These are phyloP conservation scores for Dufourea novaeangliae DNA, from an alignment of 1,140 invertebrate genomes.

Conservation along the genomic window DNA sequence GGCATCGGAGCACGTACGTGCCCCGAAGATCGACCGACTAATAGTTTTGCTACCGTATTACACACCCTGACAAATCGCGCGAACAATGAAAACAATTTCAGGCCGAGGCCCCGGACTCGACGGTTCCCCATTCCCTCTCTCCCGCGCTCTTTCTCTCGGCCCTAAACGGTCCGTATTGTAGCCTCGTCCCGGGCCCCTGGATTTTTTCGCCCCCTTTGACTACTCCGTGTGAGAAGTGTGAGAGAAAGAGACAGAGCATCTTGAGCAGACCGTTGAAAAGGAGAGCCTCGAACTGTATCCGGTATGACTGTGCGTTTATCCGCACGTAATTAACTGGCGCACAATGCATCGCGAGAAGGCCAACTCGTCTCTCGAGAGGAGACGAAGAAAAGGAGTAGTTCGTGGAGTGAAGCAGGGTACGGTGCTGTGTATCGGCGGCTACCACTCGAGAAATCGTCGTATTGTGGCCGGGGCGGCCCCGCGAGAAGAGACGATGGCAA, in stretches of 20 bases:
- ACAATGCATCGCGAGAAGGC: conserved; percentile 73
- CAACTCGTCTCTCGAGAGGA: conserved; percentile 47
- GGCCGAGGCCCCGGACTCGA: conserved; percentile 45
- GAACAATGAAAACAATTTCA: conserved; percentile 80
- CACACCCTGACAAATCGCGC: conserved; percentile 78
- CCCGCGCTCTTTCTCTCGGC: conserved; percentile 7
- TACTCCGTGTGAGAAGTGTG: not conserved
- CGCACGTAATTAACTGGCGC: conserved; percentile 80
- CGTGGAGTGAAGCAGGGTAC: no score
- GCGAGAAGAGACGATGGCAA: conserved; percentile 8
- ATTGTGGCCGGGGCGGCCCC: no score
- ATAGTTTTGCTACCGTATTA: conserved; percentile 80
- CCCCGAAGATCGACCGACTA: conserved; percentile 62
- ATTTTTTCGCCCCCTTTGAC: conserved; percentile 59
- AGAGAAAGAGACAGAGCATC: not conserved
- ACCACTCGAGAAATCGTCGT: conserved; percentile 49
- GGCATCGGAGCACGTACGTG: conserved; percentile 27
- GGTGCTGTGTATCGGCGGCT: no score
- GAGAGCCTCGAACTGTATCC: conserved; percentile 48
- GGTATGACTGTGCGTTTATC: conserved; percentile 80
- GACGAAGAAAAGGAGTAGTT: conserved; percentile 54
- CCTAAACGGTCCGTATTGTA: conserved; percentile 77
- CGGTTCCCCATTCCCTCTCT: not conserved
- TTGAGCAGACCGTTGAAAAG: conserved; percentile 37
- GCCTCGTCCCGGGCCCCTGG: conserved; percentile 42